These are phyloP conservation scores for Proisotoma minuta DNA, from an alignment of 2,888 invertebrate species.

Conservation along the genomic window DNA sequence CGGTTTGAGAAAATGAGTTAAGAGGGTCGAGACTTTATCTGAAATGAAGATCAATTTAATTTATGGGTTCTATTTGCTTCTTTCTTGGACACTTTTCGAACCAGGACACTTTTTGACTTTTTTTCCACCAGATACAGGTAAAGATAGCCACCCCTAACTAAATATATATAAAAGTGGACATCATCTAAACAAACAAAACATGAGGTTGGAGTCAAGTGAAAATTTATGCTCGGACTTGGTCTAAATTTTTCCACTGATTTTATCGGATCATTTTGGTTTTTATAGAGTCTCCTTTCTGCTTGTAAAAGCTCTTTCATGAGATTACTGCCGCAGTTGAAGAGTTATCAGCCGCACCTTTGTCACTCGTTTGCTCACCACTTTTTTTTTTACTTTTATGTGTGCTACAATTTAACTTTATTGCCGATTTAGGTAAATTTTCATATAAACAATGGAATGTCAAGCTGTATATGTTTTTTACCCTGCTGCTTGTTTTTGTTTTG, in stretches of 20 bases:
- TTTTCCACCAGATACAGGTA: no score
- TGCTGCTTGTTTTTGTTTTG: no score
- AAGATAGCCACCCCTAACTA: no score
- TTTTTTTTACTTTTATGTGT: conserved; percentile 3
- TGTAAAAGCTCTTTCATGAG: conserved; percentile 1
- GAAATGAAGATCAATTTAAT: conserved; percentile 35
- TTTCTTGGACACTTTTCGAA: neutral
- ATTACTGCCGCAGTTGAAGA: neutral
- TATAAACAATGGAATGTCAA: no score
- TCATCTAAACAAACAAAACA: neutral
- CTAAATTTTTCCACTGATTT: conserved; percentile 40
- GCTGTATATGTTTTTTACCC: no score
- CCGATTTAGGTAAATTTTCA: neutral
- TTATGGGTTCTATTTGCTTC: conserved; percentile 35
- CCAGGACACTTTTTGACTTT: conserved; percentile 14
- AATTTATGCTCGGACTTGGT: conserved; percentile 38
- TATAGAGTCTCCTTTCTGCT: conserved; percentile 27
- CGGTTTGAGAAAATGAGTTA: conserved; percentile 37
- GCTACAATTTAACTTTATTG: neutral
- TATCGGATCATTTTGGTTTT: conserved; percentile 37
- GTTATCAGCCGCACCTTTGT: conserved; percentile 3
- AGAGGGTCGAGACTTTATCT: conserved; percentile 38
- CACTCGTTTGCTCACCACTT: conserved; percentile 4
- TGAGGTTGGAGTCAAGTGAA: conserved; percentile 7
- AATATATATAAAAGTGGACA: neutral